These are phyloP conservation scores for Danio albolineatus DNA, from an alignment of 2,797 vertebrate species.

Conservation along the genomic window DNA sequence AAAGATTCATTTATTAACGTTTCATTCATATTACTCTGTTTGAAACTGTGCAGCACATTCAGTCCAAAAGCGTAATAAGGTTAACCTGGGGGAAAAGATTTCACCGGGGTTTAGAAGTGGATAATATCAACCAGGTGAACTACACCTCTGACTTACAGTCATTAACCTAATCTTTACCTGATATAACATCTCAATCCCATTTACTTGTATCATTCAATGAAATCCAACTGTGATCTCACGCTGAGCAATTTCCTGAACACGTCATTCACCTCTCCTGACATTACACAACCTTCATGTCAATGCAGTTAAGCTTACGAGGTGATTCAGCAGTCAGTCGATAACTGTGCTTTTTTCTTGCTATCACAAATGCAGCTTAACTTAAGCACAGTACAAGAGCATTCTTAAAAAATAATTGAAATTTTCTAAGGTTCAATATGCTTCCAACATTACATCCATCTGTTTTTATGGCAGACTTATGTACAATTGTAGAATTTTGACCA, in stretches of 20 bases:
- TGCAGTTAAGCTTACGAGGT: neutral
- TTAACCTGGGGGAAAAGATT: slow-evolving; percentile 68
- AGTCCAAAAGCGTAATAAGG: slow-evolving; percentile 10
- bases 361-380: neutral
- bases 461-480: too few relatives aligned
- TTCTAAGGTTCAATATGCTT: too few relatives aligned
- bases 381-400: too few relatives aligned
- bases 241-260: neutral
- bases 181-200: slow-evolving; percentile 9
- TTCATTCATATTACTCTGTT: neutral
- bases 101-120: slow-evolving; percentile 66
- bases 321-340: neutral
- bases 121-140: slow-evolving; percentile 71
- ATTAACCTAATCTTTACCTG: slow-evolving; percentile 13
- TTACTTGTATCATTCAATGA: neutral
- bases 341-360: neutral
- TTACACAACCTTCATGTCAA: neutral
- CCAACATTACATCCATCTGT: too few relatives aligned
- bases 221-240: neutral
- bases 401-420: too few relatives aligned
- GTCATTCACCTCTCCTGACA: neutral
- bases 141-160: slow-evolving; percentile 57
- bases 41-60: neutral
- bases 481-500: too few relatives aligned
- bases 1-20: too few relatives aligned